Evolutionary conservation across 2,113 vertebrate genomes (phyloP), one percentile per base, ranked within the genome.

Genomic region (Poeciliopsis prolifica): DNA sequence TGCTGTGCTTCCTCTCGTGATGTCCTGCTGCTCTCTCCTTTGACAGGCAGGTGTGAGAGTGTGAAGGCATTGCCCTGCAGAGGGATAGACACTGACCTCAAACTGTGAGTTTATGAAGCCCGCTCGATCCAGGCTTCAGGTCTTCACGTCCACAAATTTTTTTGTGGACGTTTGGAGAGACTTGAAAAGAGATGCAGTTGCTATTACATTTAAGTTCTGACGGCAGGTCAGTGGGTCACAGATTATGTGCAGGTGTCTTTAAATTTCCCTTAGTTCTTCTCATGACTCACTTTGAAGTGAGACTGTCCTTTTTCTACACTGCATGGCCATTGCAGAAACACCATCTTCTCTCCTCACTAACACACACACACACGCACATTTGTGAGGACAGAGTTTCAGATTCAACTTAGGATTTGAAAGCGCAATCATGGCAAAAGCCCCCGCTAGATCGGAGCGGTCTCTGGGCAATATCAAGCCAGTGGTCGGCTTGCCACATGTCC

Each of bases 1-100:
- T 40, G 54, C 5, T 51, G 6, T 40, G 60, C n/a, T 44, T 70
- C 62, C 75, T 68, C 44, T 67, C 12, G 26, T 78, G 79, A 79
- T 24, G 42, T 82, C 84, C 77, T 61, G 70, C 76, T 35, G 83
- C 71, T 77, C 69, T 92, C 85, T 87, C 89, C 88, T 90, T 88
- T 95, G 93, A 95, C 87, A 93, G 91, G 77, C 87, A 95, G 88
- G 93, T 94, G 94, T 95, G 92, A 94, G 83, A 89, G 90, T 95
- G 93, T 92, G 93, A 95, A 93, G 40, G 8, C 65, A 69, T 86
- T 93, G 91, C 90, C 93, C 94, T 63, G 67, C 73, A 71, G 71
- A 67, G 74, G 90, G 87, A 89, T 84, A 86, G 77, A 90, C 79
- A 82, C 83, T 94, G 94, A 95, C 94, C 94, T 92, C 91, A 93